Conservation (phyloP, 1,140 invertebrate genomes). For the Pseudobourletiella spinata region DNA sequence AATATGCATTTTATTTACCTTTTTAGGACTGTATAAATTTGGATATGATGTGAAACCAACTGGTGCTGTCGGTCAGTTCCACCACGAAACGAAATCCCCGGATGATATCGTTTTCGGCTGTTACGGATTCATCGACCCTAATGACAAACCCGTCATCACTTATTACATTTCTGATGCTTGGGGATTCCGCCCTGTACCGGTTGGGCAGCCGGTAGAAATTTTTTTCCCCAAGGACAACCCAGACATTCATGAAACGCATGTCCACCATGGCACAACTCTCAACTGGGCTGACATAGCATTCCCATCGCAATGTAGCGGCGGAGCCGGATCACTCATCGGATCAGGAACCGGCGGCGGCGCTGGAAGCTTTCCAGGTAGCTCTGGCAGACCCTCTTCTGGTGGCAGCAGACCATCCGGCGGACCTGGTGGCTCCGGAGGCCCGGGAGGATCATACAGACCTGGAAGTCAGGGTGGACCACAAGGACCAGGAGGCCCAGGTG, state of each 20-base stretch:
- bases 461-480: conserved; percentile 29
- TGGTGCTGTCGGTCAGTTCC: conserved; percentile 53
- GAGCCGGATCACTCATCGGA: not conserved
- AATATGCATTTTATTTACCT: not conserved
- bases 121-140: conserved; percentile 63
- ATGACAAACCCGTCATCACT: conserved; percentile 51
- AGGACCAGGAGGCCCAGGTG: conserved; percentile 8
- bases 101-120: conserved; percentile 68
- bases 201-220: conserved; percentile 57
- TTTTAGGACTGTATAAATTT: conserved; percentile 56
- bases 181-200: conserved; percentile 61
- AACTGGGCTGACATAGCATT: conserved; percentile 53
- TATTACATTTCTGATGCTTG: conserved; percentile 68
- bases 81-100: conserved; percentile 61
- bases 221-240: conserved; percentile 47
- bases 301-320: conserved; percentile 48
- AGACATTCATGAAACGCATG: conserved; percentile 17
- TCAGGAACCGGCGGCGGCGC: conserved; percentile 17
- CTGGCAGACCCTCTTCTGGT: not conserved
- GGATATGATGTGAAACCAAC: conserved; percentile 53
- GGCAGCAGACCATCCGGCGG: not conserved
- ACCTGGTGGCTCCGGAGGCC: not conserved
- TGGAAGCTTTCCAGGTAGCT: not conserved
- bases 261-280: conserved; percentile 46
- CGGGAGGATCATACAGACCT: conserved; percentile 8